Percentiles rank a stretch among this genome's conserved stretches.
phyloP scores from a whole-genome alignment of 2,113 vertebrate genomes.

The Tympanuchus pallidicinctus region DNA sequence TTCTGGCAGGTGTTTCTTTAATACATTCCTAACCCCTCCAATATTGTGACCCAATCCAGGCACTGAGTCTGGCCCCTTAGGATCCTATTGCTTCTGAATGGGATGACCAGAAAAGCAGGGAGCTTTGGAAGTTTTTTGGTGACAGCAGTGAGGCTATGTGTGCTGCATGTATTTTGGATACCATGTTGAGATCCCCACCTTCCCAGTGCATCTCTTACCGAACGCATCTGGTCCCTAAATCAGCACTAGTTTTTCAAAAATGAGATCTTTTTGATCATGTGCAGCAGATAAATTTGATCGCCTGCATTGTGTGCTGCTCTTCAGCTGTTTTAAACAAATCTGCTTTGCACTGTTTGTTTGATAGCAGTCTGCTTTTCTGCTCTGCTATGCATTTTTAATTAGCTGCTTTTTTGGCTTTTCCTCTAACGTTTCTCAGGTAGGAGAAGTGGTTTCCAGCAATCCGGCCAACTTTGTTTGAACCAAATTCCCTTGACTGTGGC shows the following conservation, averaged over 20 bases:
- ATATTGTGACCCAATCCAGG: not conserved
- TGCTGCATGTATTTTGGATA: conserved; percentile 9
- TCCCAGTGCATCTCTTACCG: not conserved
- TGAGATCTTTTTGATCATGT: conserved; percentile 40
- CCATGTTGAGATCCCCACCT: not conserved
- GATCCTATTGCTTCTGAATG: fast-evolving
- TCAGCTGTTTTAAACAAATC: conserved; percentile 43
- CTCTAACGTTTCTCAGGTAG: not conserved
- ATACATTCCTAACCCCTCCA: not conserved
- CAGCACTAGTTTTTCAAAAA: not conserved
- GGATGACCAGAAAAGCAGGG: not conserved
- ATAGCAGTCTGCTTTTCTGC: conserved; percentile 18
- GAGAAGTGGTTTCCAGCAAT: not conserved
- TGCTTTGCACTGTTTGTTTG: conserved; percentile 20
- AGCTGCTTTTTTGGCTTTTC: not conserved
- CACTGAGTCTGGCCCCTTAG: fast-evolving
- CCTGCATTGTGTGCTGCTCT: not conserved
- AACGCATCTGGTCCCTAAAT: fast-evolving
- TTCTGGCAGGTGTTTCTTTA: not conserved
- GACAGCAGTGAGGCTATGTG: not conserved
- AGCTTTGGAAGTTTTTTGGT: not conserved
- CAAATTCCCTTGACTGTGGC: not conserved
- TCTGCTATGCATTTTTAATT: conserved; percentile 62
- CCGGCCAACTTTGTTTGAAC: not conserved
- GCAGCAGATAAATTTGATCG: conserved; percentile 45